Conservation (phyloP, 2,797 vertebrate species). For the Etheostoma perlongum region DNA sequence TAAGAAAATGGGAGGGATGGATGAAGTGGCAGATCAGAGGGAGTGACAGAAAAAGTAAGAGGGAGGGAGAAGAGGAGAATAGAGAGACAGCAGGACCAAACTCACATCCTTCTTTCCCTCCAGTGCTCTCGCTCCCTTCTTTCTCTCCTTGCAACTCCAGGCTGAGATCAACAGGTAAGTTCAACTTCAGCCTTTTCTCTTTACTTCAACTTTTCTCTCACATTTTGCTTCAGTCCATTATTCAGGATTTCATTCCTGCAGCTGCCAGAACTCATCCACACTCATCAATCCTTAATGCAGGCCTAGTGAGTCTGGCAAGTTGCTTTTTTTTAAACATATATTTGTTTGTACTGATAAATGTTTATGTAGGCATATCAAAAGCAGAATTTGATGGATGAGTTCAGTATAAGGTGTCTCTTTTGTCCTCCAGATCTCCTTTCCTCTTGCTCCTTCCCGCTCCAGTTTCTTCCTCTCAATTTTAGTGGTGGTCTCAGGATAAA, state of each 20-base stretch:
- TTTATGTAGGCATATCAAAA: not conserved
- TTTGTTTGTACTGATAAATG: not conserved
- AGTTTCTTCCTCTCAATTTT: conserved; percentile 11
- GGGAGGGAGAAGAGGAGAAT: conserved; percentile 78
- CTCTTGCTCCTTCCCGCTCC: conserved; percentile 19
- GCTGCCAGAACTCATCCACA: not conserved
- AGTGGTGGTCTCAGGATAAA: conserved; percentile 18
- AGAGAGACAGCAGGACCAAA: conserved; percentile 71
- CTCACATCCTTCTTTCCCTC: conserved; percentile 62
- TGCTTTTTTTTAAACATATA: not conserved
- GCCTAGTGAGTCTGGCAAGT: not conserved
- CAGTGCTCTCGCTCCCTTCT: conserved; percentile 62
- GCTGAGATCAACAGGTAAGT: conserved; percentile 77
- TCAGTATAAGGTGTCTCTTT: not conserved
- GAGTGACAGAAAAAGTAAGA: conserved; percentile 75
- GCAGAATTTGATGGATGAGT: conserved; percentile 1
- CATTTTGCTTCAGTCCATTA: not conserved
- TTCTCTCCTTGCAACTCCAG: conserved; percentile 64
- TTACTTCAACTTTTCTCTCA: not conserved
- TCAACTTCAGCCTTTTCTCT: conserved; percentile 13
- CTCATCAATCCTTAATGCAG: not conserved
- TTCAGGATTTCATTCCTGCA: not conserved
- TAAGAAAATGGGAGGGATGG: conserved; percentile 70
- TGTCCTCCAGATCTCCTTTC: conserved; percentile 15
- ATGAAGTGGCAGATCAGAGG: conserved; percentile 67